Percentiles rank a stretch among this genome's conserved stretches.
These are phyloP conservation scores for Alethe diademata DNA, from an alignment of 2,113 vertebrate species.

Conservation along the genomic window DNA sequence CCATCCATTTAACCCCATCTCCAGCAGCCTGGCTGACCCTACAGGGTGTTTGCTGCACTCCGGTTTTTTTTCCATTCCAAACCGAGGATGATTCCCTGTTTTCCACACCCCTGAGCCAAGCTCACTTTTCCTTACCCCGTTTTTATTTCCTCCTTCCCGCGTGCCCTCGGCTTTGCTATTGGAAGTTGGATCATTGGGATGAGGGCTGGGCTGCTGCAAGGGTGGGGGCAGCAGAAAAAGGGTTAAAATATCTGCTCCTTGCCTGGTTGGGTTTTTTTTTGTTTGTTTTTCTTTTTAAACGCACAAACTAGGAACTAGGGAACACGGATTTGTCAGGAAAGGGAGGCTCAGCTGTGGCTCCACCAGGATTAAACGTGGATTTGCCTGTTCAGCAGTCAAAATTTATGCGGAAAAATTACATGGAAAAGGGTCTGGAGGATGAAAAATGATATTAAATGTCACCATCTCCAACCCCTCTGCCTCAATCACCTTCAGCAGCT, in stretches of 20 bases:
- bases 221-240: constrained; percentile 68
- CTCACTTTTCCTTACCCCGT: constrained; percentile 69
- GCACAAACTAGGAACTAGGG: constrained; percentile 39
- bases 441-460: fast-evolving
- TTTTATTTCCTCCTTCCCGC: constrained; percentile 71
- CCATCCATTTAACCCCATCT: neutral
- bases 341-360: constrained; percentile 21
- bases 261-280: neutral
- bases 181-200: constrained; percentile 70
- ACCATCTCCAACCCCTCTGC: neutral
- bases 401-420: fast-evolving
- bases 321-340: neutral
- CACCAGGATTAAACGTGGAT: neutral
- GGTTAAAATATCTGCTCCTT: constrained; percentile 47
- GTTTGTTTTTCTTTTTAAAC: neutral
- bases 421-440: neutral
- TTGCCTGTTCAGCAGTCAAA: constrained; percentile 55
- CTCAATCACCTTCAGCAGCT: neutral
- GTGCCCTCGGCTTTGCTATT: constrained; percentile 70
- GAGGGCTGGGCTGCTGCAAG: constrained; percentile 76
- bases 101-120: constrained; percentile 4
- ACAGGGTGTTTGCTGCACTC: fast-evolving
- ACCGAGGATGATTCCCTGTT: neutral
- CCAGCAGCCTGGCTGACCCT: neutral
- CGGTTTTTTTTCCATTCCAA: too few species aligned